Evolutionary conservation across 2,113 vertebrate genomes (phyloP), one percentile per base, ranked within the genome.

Genomic region (Nettapus auritus): DNA sequence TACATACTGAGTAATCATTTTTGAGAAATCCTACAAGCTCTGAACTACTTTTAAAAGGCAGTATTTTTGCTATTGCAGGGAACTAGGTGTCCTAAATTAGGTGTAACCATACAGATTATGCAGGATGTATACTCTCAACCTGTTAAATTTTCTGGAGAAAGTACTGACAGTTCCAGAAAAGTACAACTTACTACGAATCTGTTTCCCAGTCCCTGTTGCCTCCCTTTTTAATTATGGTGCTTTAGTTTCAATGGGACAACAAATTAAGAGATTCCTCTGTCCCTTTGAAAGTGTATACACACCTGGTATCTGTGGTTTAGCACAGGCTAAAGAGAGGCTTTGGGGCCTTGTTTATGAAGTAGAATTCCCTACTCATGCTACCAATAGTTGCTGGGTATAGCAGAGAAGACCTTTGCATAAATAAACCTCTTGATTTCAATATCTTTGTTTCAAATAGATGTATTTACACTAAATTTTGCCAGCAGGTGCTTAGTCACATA

Each of bases 211-310:
- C 21, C n/a, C n/a, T 52, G 95, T 90, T 88, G 59, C 93, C 95
- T 96, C 95, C 88, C 93, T 96, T 89, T 94, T 95, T 93, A 97
- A 97, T 97, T 96, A 97, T 34, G 56, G 55, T 88, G 69, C 66
- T 96, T 91, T 77, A 90, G 80, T 68, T 94, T 97, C 88, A 94
- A 84, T 94, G 79, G 70, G 84, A 84, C 71, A 94, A 85, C 93
- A 95, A 95, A 96, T 92, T 84, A 96, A 94, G 83, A 93, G 78
- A 92, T 95, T 95, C 90, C 66, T 82, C 48, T 22, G 46, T 82
- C 88, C 83, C 90, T 96, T 93, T 95, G 91, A 95, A 95, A 82
- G 3, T 84, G 73, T 57, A 91, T 38, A 85, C 91, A 83, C 89
- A 78, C 83, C 90, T 95, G 83, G 74, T 80, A 93, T 90, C 90